A percentile compares a stretch with the other conserved stretches of the same genome.
phyloP scores from a whole-genome alignment of 2,113 vertebrate species.

The Alaudala cheleensis region DNA sequence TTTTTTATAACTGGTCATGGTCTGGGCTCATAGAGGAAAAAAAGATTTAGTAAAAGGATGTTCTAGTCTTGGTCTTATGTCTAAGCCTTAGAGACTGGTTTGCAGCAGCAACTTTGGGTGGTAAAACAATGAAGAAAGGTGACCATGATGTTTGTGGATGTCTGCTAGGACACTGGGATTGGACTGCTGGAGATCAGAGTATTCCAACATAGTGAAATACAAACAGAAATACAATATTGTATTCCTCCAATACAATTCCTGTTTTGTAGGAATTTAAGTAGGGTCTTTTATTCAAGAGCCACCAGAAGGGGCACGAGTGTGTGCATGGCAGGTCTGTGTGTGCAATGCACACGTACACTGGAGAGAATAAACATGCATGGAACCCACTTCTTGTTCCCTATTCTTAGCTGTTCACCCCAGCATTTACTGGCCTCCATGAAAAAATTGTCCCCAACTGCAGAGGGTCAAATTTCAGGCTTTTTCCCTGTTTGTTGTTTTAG shows the following conservation, averaged over 20 bases:
- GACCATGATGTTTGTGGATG: neutral
- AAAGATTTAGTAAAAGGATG: neutral
- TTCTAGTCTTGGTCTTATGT: neutral
- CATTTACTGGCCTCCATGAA: neutral
- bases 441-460: neutral
- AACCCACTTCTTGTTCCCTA: neutral
- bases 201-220: neutral
- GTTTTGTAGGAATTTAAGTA: neutral
- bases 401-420: neutral
- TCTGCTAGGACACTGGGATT: neutral
- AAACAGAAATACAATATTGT: neutral
- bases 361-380: rapidly evolving
- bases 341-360: rapidly evolving
- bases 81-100: neutral
- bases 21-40: neutral
- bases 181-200: neutral
- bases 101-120: neutral
- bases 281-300: neutral
- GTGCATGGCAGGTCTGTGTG: neutral
- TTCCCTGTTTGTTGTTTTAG: conserved; percentile 35
- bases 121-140: neutral
- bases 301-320: rapidly evolving
- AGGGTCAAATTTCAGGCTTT: neutral
- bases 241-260: neutral
- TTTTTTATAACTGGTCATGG: neutral